A percentile compares a stretch with the other conserved stretches of the same genome.
phyloP scores from a whole-genome alignment of 2,113 vertebrate species.

The Pollimyrus isidori region DNA sequence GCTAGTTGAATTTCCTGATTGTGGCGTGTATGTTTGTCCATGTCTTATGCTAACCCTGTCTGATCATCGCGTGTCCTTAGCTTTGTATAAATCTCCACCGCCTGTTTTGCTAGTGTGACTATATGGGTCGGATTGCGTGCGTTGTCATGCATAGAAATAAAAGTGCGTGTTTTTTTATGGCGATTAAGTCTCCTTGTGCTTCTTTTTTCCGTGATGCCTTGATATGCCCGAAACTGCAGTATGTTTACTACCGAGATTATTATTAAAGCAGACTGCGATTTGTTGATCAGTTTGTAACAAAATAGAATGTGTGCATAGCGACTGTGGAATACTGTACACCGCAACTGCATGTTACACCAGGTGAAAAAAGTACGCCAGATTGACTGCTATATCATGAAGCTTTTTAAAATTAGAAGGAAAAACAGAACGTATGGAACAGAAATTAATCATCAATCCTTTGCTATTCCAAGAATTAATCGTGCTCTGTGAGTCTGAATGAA shows the following conservation, averaged over 20 bases:
- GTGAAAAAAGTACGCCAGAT: background rate
- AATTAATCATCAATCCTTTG: background rate
- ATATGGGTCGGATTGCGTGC: no score
- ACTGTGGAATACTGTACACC: background rate
- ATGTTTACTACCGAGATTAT: background rate
- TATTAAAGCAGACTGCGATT: background rate
- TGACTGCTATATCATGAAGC: background rate
- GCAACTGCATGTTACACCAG: background rate
- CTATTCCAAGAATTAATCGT: background rate
- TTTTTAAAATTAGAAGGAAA: background rate
- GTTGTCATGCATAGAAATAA: no score
- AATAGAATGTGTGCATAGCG: background rate
- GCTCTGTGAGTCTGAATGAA: background rate
- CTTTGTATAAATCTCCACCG: no score
- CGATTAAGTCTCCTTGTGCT: no score
- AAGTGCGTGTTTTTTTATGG: no score
- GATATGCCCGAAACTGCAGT: background rate
- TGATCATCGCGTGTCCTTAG: no score
- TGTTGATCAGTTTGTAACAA: background rate
- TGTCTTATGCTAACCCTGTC: no score
- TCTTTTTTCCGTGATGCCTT: no score
- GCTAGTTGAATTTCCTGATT: no score
- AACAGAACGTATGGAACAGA: background rate
- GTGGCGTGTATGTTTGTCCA: no score
- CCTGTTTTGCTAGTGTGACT: no score